These are phyloP conservation scores for Siniperca knerii DNA, from an alignment of 2,113 vertebrate species.

Conservation along the genomic window DNA sequence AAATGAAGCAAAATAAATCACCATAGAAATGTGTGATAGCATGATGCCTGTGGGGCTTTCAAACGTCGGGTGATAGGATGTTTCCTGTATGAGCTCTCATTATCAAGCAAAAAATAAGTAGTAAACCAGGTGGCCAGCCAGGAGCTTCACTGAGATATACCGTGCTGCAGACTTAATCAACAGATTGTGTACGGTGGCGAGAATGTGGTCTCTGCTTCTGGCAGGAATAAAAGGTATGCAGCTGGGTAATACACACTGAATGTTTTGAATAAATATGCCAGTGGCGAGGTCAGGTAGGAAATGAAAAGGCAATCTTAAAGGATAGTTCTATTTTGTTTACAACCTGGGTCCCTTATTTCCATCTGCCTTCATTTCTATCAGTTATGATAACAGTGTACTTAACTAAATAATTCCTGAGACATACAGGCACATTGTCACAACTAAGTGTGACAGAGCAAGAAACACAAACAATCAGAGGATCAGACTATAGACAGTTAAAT, in stretches of 20 bases:
- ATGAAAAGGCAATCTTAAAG: constrained; percentile 48
- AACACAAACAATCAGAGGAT: not conserved
- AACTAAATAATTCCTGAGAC: not conserved
- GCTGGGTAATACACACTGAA: constrained; percentile 8
- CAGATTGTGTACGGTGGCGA: constrained; percentile 44
- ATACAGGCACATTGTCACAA: not conserved
- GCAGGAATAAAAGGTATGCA: constrained; percentile 46
- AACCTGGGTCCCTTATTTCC: not conserved
- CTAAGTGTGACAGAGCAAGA: not conserved
- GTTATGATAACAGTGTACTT: not conserved
- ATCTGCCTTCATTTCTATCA: not conserved
- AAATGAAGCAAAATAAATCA: constrained; percentile 72
- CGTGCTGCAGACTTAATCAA: constrained; percentile 62
- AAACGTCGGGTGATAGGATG: constrained; percentile 49
- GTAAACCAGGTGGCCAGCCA: constrained; percentile 63
- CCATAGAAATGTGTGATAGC: constrained; percentile 63
- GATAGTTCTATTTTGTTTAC: constrained; percentile 24
- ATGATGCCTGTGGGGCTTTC: constrained; percentile 50
- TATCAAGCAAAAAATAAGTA: constrained; percentile 67
- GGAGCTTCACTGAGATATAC: constrained; percentile 47
- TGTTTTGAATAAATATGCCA: constrained; percentile 52
- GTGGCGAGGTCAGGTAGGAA: constrained; percentile 37
- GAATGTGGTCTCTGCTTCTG: constrained; percentile 26
- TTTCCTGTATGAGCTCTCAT: constrained; percentile 59
- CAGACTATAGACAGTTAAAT: not conserved